Evolutionary conservation across 1,140 invertebrate genomes (phyloP), one percentile per base, ranked within the genome.

Genomic region (Eufriesea mexicana): DNA sequence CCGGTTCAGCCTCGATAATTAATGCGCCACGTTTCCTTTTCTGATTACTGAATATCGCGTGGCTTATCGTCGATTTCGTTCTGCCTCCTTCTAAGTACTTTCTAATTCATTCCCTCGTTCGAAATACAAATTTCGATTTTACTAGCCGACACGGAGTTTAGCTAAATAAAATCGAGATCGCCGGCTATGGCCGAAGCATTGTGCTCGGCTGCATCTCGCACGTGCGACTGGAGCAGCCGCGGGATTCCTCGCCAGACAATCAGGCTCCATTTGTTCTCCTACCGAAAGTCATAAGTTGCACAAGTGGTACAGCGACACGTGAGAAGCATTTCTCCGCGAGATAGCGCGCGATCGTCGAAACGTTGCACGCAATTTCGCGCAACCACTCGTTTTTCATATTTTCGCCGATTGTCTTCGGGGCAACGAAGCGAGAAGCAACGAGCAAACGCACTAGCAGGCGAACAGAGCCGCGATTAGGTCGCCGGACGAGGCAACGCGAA

Each of bases 401-500:
- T 67, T 77, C 66, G 16, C 20, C 66, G 20, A 51, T 42, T 57
- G 51, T 70, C 20, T 23, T 18, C 4, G 25, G 14, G 23, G 42
- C 45, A 54, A 8, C 61, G 73, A 4, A 67, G 62, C 47, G 62
- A n/a, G 49, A n/a, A 77, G 16, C 2, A 42, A 28, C 14, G n/a
- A 42, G 25, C 20, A 28, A 64, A 14, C 18, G n/a, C 57, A 18
- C 47, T 57, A n/a, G 42, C 35, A 14, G 25, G 57, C 49, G 49
- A 64, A 25, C 18, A 45, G 28, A 47, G 78, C 35, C n/a, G 68
- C 28, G 70, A 80, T 73, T 64, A 64, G 71, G 73, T 77, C 25
- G 55, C 51, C 25, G 72, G 54, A 83, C 66, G 81, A 57, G 78
- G 51, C 76, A 62, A 78, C 72, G 79, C 72, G 85, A 84, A 74